A percentile compares a stretch with the other conserved stretches of the same genome.
Conservation (phyloP, 2,113 vertebrate species). For the Syrrhaptes paradoxus region DNA sequence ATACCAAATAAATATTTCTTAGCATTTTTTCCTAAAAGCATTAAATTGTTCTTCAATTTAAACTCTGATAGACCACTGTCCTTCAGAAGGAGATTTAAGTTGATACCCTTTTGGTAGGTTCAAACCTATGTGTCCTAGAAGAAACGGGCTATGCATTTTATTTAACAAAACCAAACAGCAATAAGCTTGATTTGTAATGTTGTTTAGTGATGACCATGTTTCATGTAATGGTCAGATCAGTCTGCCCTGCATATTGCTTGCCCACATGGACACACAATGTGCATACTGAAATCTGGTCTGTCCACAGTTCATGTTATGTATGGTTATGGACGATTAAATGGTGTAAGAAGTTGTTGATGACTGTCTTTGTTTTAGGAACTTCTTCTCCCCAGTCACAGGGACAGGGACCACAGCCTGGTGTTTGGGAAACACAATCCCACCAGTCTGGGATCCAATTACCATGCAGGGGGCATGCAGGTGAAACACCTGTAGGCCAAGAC, state of each 20-base stretch:
- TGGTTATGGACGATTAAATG: not conserved
- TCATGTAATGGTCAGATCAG: not conserved
- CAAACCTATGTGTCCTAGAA: not conserved
- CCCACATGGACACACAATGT: accelerated
- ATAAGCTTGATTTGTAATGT: not conserved
- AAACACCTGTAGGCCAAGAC: not conserved
- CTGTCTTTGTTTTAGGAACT: not conserved
- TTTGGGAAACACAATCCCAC: not conserved
- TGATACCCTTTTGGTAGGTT: not conserved
- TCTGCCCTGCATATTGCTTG: not conserved
- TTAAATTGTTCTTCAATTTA: not conserved
- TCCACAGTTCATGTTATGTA: not conserved
- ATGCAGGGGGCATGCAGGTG: too few relatives aligned
- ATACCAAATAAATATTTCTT: not conserved
- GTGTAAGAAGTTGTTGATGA: accelerated
- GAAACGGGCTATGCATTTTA: not conserved
- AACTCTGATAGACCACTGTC: not conserved
- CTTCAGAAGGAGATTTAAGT: not conserved
- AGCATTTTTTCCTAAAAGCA: not conserved
- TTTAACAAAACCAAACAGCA: not conserved
- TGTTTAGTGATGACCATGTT: not conserved
- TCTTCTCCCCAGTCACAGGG: not conserved
- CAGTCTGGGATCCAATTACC: accelerated
- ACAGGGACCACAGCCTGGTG: not conserved
- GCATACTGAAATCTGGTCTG: not conserved